Conservation (phyloP, 2,888 invertebrate genomes). For the Terebella lapidaria region DNA sequence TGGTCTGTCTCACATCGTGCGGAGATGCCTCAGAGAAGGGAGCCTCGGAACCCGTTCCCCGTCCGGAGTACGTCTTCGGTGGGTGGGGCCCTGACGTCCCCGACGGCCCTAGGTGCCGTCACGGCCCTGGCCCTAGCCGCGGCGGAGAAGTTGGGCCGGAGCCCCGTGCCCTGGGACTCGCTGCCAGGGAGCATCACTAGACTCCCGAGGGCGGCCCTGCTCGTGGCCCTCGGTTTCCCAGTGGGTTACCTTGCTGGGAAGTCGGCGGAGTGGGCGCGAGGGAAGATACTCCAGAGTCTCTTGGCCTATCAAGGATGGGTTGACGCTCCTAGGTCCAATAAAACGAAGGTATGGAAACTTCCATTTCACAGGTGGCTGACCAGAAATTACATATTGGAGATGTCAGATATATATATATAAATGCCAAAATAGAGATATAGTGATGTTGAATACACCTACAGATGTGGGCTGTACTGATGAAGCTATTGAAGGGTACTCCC, state of each 20-base stretch:
- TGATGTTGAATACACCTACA: constrained; percentile 2
- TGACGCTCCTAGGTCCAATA: neutral
- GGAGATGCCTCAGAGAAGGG: too few species aligned
- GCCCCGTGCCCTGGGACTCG: neutral
- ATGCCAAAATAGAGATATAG: neutral
- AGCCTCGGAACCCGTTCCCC: too few species aligned
- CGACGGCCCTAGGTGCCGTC: neutral
- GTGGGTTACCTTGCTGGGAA: neutral
- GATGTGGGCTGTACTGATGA: constrained; percentile 19
- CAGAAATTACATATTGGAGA: too few species aligned
- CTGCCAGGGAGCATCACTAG: neutral
- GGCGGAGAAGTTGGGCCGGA: neutral
- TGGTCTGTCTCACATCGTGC: too few species aligned
- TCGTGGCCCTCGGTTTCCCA: neutral
- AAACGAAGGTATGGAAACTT: constrained; percentile 1
- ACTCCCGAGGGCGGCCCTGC: neutral
- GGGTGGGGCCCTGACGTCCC: too few species aligned
- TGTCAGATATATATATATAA: neutral
- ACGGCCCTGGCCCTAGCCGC: neutral
- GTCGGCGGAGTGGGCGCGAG: neutral
- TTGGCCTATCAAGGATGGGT: neutral
- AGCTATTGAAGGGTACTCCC: constrained; percentile 14
- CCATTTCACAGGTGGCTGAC: too few species aligned
- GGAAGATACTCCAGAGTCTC: neutral
- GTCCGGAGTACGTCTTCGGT: too few species aligned